Conservation (phyloP, 2,888 invertebrate genomes). For the Nephrotoma appendiculata region DNA sequence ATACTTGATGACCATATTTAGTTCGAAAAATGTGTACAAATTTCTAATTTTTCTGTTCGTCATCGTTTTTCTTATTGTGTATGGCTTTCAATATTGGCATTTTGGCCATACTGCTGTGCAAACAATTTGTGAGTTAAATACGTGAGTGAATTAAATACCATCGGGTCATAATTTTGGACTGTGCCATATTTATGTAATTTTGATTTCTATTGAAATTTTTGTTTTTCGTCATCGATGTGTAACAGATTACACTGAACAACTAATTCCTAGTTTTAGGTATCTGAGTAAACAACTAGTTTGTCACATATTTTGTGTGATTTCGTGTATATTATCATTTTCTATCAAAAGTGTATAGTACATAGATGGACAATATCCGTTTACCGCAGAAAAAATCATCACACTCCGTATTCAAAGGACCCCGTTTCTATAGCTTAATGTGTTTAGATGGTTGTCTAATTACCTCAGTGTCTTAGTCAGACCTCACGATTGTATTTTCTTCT, state of each 20-base stretch:
- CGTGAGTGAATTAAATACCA: neutral
- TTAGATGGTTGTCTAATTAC: no score
- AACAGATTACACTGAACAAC: neutral
- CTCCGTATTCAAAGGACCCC: no score
- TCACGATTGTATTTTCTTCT: no score
- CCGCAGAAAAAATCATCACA: no score
- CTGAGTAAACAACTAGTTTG: neutral
- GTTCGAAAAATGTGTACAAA: neutral
- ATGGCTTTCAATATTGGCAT: neutral
- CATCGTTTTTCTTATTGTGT: neutral
- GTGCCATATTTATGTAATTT: neutral
- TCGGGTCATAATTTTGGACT: neutral
- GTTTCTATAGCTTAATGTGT: no score
- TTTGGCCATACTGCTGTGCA: no score
- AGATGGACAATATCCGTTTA: no score
- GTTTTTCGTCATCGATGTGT: neutral
- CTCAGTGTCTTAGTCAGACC: no score
- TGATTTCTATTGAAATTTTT: neutral
- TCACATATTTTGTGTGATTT: no score
- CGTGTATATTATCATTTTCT: no score
- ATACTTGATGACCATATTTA: neutral
- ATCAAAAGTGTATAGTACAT: no score
- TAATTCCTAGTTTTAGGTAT: neutral
- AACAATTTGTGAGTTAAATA: no score
- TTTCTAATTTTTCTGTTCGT: neutral